Evolutionary conservation across 2,797 vertebrate genomes (phyloP).

Genomic region (Leuciscus waleckii): DNA sequence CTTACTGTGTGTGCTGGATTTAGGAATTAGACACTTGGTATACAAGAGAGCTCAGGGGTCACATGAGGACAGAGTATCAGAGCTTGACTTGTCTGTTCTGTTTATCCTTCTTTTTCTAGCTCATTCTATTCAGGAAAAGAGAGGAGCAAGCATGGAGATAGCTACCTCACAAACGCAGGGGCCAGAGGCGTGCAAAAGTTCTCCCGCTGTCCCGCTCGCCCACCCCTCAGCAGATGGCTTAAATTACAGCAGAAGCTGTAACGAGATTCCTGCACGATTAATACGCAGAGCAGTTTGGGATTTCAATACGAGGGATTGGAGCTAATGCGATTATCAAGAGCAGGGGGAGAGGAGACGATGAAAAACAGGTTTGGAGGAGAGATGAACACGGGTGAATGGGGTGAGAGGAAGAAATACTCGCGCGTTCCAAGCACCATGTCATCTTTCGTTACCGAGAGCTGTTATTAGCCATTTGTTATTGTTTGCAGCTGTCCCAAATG

Average conservation of each 20-base stretch:
- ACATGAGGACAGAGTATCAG: conserved; percentile 8
- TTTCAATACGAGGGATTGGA: conserved; percentile 78
- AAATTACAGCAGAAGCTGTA: conserved; percentile 82
- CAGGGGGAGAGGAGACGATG: conserved; percentile 23
- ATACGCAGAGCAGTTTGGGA: conserved; percentile 81
- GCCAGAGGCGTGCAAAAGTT: conserved; percentile 27
- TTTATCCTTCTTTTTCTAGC: not conserved
- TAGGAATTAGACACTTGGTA: conserved; percentile 10
- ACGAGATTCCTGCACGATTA: conserved; percentile 80
- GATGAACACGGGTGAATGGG: not conserved
- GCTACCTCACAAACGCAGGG: conserved; percentile 7
- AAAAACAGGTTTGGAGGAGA: conserved; percentile 18
- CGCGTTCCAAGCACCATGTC: conserved; percentile 51
- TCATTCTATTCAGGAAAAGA: conserved; percentile 46
- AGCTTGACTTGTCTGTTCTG: conserved; percentile 19
- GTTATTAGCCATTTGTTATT: conserved; percentile 68
- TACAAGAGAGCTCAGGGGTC: conserved; percentile 19
- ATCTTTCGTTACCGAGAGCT: conserved; percentile 44
- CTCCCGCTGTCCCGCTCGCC: conserved; percentile 58
- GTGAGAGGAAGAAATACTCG: conserved; percentile 12
- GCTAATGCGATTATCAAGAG: conserved; percentile 80
- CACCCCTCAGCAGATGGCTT: conserved; percentile 77
- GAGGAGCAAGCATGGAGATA: not conserved
- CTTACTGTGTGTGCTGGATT: conserved; percentile 24
- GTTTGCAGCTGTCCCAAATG: conserved; percentile 66